Conservation (phyloP, 2,888 invertebrate species). For the Agrilus cyanescens region DNA sequence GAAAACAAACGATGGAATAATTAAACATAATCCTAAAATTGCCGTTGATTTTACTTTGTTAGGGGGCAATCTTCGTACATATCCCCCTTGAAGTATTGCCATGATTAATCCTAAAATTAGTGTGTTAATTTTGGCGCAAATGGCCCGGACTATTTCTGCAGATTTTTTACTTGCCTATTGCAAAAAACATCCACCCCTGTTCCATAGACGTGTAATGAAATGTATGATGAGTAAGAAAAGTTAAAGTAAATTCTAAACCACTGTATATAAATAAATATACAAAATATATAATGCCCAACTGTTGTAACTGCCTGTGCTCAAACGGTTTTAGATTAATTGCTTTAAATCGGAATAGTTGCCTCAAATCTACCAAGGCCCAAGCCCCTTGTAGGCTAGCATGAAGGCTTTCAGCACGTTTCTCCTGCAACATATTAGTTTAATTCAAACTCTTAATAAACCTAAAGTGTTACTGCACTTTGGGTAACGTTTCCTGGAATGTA, state of each 20-base stretch:
- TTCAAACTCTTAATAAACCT: background rate
- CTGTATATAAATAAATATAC: slow-evolving; percentile 89
- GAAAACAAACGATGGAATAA: slow-evolving; percentile 76
- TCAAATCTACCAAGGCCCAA: slow-evolving; percentile 27
- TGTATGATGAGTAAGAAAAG: slow-evolving; percentile 88
- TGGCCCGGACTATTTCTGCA: background rate
- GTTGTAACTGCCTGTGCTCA: slow-evolving; percentile 53
- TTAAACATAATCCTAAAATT: slow-evolving; percentile 63
- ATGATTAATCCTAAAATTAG: slow-evolving; percentile 55
- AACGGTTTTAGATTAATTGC: slow-evolving; percentile 51
- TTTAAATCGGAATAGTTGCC: slow-evolving; percentile 46
- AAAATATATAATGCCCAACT: slow-evolving; percentile 71
- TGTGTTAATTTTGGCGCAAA: background rate
- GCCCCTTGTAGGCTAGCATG: slow-evolving; percentile 38
- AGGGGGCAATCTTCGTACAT: slow-evolving; percentile 67
- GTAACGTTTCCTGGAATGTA: slow-evolving; percentile 75
- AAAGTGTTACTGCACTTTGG: slow-evolving; percentile 41
- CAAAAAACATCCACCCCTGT: slow-evolving; percentile 96
- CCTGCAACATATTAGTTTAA: slow-evolving; percentile 37
- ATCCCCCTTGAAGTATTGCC: slow-evolving; percentile 83
- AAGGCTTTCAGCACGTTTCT: slow-evolving; percentile 57
- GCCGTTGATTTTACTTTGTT: slow-evolving; percentile 61
- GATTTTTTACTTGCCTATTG: slow-evolving; percentile 52
- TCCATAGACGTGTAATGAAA: slow-evolving; percentile 89
- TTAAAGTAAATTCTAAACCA: slow-evolving; percentile 92